Evolutionary conservation across 1,140 invertebrate species (phyloP), one percentile per base, ranked within the genome.

Genomic region (Dreissena polymorpha): DNA sequence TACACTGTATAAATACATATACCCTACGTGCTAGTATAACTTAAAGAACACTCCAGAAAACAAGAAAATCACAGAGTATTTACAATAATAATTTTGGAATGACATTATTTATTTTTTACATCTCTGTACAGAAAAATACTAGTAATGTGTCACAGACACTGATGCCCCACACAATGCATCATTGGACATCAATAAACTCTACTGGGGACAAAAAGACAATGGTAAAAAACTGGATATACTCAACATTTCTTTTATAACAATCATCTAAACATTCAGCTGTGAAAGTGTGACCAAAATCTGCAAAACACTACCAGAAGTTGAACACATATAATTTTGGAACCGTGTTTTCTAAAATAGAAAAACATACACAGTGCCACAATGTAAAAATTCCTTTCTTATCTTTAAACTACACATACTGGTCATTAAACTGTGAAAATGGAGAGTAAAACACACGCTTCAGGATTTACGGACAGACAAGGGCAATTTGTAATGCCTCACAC

Each of bases 1-100:
- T 39, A 39, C 39, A 72, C n/a, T n/a, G 23, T 72, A 72, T 72
- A 72, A 72, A 72, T 72, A 72, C 70, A 72, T 13, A 49, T 51
- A 49, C 70, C 8, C 70, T 72, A 72, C 8, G 57, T 60, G 57
- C 70, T 21, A 72, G 16, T 72, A 72, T 72, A 72, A 12, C 49
- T 79, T 70, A 70, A 50, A 71, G 51, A 80, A 71, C 65, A 80
- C 53, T 70, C 77, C 25, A 63, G 60, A 27, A 68, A 68, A 80
- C 67, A 79, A 80, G 8, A 68, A 39, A 80, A 80, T 80, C 77
- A 80, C 77, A 80, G 65, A 57, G 21, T 80, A 80, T 80, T 21
- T 80, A 80, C 77, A 80, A 60, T 39, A 60, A 60, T 29, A 23
- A 55, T 53, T 71, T 29, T 80, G 77, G 77, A 80, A 80, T 80